Conservation (phyloP, 2,888 invertebrate genomes). For the Craniophora ligustri region DNA sequence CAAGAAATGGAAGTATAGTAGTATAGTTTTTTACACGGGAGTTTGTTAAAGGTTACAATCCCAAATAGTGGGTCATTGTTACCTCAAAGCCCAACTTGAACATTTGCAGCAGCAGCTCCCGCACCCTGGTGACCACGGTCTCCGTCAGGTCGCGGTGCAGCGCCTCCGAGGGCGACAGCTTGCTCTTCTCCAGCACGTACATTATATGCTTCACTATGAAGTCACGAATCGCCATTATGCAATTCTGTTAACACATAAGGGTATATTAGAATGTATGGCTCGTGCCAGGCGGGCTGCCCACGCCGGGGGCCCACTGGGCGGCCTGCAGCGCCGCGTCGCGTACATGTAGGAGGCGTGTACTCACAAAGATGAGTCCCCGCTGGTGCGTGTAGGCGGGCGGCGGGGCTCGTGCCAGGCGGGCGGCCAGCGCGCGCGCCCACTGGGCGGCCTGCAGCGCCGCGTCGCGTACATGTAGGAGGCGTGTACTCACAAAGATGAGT, state of each 20-base stretch:
- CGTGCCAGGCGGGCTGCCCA: slow-evolving; percentile 59
- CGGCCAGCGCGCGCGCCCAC: too few relatives aligned
- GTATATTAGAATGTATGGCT: slow-evolving; percentile 48
- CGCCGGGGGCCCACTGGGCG: slow-evolving; percentile 65
- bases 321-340: too few relatives aligned
- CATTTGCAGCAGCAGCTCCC: slow-evolving; percentile 92
- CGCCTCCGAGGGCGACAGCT: slow-evolving; percentile 47
- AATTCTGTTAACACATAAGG: slow-evolving; percentile 64
- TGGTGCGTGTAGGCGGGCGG: too few relatives aligned
- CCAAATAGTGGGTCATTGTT: slow-evolving; percentile 30
- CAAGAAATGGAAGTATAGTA: too few relatives aligned
- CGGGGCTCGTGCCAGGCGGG: too few relatives aligned
- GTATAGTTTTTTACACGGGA: too few relatives aligned
- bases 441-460: too few relatives aligned
- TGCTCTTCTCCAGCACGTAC: slow-evolving; percentile 66
- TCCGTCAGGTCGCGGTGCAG: slow-evolving; percentile 63
- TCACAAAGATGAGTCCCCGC: too few relatives aligned
- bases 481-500: too few relatives aligned
- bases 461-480: too few relatives aligned
- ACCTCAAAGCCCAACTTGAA: slow-evolving; percentile 97
- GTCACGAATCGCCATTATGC: slow-evolving; percentile 75
- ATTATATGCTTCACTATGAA: slow-evolving; percentile 71
- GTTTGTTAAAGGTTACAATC: too few relatives aligned
- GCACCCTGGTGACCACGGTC: slow-evolving; percentile 66
- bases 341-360: too few relatives aligned